phyloP scores from a whole-genome alignment of 2,888 invertebrate species.

The Merodon equestris region DNA sequence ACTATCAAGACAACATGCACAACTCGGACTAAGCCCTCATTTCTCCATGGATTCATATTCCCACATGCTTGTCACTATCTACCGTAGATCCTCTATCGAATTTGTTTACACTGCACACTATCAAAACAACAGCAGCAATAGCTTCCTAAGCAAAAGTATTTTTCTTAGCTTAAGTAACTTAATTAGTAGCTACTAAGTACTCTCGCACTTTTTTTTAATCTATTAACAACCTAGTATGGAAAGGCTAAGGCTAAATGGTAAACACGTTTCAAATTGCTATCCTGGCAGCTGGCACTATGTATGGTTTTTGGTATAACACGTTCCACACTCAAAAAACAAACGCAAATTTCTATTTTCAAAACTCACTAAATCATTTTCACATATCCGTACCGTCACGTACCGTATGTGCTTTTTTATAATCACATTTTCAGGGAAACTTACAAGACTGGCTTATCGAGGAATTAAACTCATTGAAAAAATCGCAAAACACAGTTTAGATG shows the following conservation, averaged over 20 bases:
- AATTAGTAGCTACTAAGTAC: constrained; percentile 61
- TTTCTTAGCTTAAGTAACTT: constrained; percentile 51
- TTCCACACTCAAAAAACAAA: constrained; percentile 15
- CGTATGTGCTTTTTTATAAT: constrained; percentile 34
- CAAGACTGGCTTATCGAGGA: constrained; percentile 77
- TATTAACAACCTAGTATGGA: too few relatives aligned
- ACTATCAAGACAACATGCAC: constrained; percentile 80
- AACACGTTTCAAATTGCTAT: not conserved
- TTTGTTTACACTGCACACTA: too few relatives aligned
- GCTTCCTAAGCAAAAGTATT: constrained; percentile 1
- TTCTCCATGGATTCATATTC: constrained; percentile 18
- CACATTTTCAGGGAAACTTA: constrained; percentile 75
- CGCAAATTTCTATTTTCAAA: not conserved
- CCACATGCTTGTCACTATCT: not conserved
- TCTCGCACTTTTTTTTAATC: not conserved
- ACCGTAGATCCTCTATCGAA: too few relatives aligned
- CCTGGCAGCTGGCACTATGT: constrained; percentile 51
- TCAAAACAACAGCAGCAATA: too few relatives aligned
- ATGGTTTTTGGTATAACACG: constrained; percentile 52
- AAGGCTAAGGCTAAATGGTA: too few relatives aligned
- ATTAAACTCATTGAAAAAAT: constrained; percentile 74
- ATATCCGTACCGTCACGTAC: too few relatives aligned
- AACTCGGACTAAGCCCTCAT: constrained; percentile 73
- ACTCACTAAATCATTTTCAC: constrained; percentile 14
- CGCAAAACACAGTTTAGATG: constrained; percentile 54